phyloP scores from a whole-genome alignment of 2,888 invertebrate species.

The Drosophila dives region DNA sequence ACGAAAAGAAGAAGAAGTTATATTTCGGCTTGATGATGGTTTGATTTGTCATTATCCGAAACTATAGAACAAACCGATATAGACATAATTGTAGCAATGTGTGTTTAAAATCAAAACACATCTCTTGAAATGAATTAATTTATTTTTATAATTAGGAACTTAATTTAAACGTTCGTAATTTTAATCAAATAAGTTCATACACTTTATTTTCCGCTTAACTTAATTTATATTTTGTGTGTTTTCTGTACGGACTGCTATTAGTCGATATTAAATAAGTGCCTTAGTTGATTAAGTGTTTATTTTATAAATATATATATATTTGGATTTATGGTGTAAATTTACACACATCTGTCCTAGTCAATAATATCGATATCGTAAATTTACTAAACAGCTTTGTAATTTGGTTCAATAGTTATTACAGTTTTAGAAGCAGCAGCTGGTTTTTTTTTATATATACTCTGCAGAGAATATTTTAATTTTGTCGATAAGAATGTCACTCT shows the following conservation, averaged over 20 bases:
- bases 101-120: background rate
- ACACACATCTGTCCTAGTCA: background rate
- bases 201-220: background rate
- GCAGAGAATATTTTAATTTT: background rate
- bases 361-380: conserved; percentile 24
- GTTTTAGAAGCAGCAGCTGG: conserved; percentile 35
- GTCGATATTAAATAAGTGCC: background rate
- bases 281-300: background rate
- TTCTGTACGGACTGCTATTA: background rate
- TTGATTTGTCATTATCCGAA: no score
- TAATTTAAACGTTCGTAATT: no score
- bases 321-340: background rate
- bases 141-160: background rate
- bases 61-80: no score
- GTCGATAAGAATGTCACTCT: background rate
- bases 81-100: background rate
- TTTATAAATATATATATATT: background rate
- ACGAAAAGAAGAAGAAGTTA: background rate
- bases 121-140: background rate
- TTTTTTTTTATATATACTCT: conserved; percentile 4
- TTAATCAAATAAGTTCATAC: background rate
- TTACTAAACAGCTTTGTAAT: conserved; percentile 52
- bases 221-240: background rate
- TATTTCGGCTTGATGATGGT: background rate
- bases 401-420: conserved; percentile 22